phyloP scores from a whole-genome alignment of 2,113 vertebrate genomes.

The Egretta garzetta region DNA sequence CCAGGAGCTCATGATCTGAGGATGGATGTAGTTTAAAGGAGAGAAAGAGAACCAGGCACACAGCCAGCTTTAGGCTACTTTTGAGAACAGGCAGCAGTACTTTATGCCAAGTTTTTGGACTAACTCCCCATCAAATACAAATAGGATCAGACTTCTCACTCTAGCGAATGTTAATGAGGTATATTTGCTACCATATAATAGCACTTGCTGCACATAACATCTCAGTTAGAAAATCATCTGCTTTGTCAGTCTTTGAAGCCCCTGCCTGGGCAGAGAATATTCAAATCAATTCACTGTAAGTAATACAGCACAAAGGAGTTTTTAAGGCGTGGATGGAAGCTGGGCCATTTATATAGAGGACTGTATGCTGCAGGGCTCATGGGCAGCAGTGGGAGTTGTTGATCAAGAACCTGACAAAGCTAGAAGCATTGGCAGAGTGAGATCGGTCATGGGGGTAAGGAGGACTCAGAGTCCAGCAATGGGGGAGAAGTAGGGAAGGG shows the following conservation, averaged over 20 bases:
- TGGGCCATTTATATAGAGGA: not conserved
- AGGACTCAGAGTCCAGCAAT: accelerated
- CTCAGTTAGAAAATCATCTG: not conserved
- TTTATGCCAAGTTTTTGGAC: not conserved
- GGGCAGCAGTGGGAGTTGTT: not conserved
- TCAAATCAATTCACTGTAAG: not conserved
- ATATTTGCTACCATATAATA: not conserved
- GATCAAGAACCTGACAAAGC: not conserved
- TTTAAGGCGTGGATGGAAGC: not conserved
- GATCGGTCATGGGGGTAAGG: not conserved
- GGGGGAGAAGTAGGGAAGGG: not conserved
- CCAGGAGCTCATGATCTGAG: not conserved
- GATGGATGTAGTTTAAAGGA: not conserved
- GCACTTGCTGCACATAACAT: not conserved
- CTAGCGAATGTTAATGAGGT: not conserved
- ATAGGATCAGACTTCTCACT: not conserved
- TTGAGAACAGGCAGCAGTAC: not conserved
- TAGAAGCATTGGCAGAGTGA: not conserved
- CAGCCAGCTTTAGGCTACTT: not conserved
- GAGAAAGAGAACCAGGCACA: not conserved
- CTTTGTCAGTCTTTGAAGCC: not conserved
- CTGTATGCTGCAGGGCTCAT: not conserved
- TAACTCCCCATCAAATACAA: not conserved
- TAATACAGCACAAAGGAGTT: not conserved
- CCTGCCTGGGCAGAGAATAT: not conserved